Conservation (phyloP, 2,113 vertebrate genomes). For the Cettia cetti region DNA sequence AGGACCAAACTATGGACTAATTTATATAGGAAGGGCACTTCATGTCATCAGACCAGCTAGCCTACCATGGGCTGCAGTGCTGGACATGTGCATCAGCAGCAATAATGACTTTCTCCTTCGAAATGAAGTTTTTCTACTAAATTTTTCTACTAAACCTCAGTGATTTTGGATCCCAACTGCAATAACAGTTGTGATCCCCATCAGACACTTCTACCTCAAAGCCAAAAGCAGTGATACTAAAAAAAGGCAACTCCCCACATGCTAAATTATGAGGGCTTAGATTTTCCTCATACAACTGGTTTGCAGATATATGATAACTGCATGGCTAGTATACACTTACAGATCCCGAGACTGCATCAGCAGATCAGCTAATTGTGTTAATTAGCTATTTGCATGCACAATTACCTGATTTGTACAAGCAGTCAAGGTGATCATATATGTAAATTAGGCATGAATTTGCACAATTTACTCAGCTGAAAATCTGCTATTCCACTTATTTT, state of each 20-base stretch:
- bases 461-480: slow-evolving; percentile 32
- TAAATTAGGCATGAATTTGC: slow-evolving; percentile 40
- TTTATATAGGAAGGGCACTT: background rate
- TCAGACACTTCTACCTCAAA: background rate
- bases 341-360: background rate
- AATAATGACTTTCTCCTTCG: background rate
- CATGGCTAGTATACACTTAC: background rate
- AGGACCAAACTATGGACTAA: background rate
- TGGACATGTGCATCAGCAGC: background rate
- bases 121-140: background rate
- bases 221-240: background rate
- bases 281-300: background rate
- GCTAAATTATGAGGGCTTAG: background rate
- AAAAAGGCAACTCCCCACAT: background rate
- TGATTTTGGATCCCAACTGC: background rate
- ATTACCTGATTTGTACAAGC: slow-evolving; percentile 63
- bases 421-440: slow-evolving; percentile 41
- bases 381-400: slow-evolving; percentile 51
- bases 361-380: slow-evolving; percentile 50
- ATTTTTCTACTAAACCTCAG: background rate
- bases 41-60: background rate
- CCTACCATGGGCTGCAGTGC: rapidly evolving
- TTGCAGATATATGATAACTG: background rate
- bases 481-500: slow-evolving; percentile 25
- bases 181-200: background rate